Conservation (phyloP, 53 echinoderm and acorn worm genomes). For the Temnopleurus reevesii region DNA sequence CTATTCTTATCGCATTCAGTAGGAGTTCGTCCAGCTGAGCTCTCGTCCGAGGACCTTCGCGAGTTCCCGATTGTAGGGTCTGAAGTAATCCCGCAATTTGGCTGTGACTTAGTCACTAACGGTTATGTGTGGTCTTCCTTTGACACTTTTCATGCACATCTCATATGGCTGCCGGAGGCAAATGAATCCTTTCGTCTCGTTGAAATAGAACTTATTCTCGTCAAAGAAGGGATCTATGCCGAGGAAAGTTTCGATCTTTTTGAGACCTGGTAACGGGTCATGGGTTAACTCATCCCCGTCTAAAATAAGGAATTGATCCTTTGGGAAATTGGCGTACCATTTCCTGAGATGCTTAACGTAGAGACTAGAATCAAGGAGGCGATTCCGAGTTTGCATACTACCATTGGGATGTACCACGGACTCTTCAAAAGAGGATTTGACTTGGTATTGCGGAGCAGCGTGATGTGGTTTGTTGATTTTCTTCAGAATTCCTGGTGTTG, state of each 20-base stretch:
- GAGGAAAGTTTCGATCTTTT: conserved; percentile 63
- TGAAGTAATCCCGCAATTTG: background rate
- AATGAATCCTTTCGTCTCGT: conserved; percentile 41
- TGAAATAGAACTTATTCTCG: conserved; percentile 62
- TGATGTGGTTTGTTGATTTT: background rate
- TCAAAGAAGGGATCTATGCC: conserved; percentile 67
- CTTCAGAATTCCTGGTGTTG: background rate
- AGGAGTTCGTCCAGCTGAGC: conserved; percentile 16
- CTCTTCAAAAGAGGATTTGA: conserved; percentile 70
- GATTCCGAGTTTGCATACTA: conserved; percentile 41
- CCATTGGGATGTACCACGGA: conserved; percentile 73
- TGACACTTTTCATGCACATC: background rate
- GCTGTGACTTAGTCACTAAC: background rate
- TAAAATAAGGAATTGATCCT: conserved; percentile 52
- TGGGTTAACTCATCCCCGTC: conserved; percentile 68
- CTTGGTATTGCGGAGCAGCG: conserved; percentile 49
- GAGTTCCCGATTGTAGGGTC: conserved; percentile 7
- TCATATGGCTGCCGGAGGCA: background rate
- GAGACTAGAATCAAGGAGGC: background rate
- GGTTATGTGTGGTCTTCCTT: background rate
- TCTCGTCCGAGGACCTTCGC: background rate
- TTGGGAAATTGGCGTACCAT: background rate
- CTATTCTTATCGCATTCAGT: background rate
- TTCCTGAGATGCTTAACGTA: background rate
- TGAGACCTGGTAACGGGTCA: conserved; percentile 58